A percentile compares a stretch with the other conserved stretches of the same genome.
Conservation (phyloP, 2,797 vertebrate genomes). For the Etheostoma perlongum region DNA sequence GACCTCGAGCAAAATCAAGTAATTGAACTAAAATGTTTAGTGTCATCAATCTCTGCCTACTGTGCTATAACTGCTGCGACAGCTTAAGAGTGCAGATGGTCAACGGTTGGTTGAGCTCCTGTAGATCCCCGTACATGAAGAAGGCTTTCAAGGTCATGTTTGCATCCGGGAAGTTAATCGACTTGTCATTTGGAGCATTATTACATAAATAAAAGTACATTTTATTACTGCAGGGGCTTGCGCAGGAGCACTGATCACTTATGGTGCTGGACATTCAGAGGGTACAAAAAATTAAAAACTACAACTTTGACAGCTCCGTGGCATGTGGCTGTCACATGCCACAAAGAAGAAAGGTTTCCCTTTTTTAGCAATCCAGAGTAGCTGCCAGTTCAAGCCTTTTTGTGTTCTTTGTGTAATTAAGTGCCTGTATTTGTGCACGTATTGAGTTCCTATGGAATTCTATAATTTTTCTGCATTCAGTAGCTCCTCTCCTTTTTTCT, state of each 20-base stretch:
- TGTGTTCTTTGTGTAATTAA: not conserved
- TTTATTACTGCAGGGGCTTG: too few relatives aligned
- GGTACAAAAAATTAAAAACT: not conserved
- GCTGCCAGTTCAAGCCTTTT: not conserved
- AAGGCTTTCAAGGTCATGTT: slow-evolving; percentile 43
- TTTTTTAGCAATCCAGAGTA: not conserved
- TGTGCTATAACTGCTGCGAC: slow-evolving; percentile 54
- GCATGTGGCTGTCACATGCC: not conserved
- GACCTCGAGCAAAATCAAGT: slow-evolving; percentile 68
- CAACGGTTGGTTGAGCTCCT: slow-evolving; percentile 45
- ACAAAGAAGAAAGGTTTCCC: not conserved
- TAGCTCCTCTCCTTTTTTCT: not conserved
- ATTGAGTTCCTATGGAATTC: not conserved
- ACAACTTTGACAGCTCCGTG: not conserved
- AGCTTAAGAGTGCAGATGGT: slow-evolving; percentile 48
- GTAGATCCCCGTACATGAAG: slow-evolving; percentile 13
- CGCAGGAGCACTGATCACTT: too few relatives aligned
- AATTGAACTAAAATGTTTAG: slow-evolving; percentile 71
- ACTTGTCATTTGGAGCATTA: not conserved
- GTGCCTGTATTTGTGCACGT: not conserved
- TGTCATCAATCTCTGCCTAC: slow-evolving; percentile 63
- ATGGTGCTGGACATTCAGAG: too few relatives aligned
- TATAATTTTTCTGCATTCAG: not conserved
- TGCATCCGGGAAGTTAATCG: slow-evolving; percentile 9
- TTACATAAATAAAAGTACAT: not conserved